These are phyloP conservation scores for Aporrectodea caliginosa DNA, from an alignment of 1,140 invertebrate genomes.

Conservation along the genomic window DNA sequence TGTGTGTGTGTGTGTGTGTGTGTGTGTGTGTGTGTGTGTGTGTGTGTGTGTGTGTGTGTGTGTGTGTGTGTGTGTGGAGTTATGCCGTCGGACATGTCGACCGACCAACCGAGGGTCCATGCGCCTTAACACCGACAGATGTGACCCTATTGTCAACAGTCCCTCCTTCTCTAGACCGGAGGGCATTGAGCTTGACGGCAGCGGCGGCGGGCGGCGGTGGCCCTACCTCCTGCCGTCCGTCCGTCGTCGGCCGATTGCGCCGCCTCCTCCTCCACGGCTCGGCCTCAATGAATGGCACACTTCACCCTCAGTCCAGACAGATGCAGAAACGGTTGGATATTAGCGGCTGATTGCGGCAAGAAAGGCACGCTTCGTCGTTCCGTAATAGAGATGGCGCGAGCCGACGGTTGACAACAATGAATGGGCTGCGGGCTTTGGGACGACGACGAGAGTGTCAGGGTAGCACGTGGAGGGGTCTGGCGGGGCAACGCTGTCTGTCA, in stretches of 20 bases:
- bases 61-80: not conserved
- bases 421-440: not conserved
- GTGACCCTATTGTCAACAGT: too few relatives aligned
- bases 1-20: conserved; percentile 12
- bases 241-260: too few relatives aligned
- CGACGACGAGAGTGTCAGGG: not conserved
- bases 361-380: not conserved
- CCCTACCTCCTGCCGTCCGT: too few relatives aligned
- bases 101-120: too few relatives aligned
- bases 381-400: not conserved
- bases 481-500: not conserved
- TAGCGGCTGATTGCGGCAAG: not conserved
- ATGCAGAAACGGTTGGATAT: not conserved
- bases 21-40: not conserved
- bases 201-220: too few relatives aligned
- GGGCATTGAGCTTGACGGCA: too few relatives aligned
- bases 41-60: not conserved
- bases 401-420: not conserved
- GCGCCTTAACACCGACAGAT: too few relatives aligned
- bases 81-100: too few relatives aligned
- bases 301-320: not conserved
- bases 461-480: not conserved
- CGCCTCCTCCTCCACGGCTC: too few relatives aligned
- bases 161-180: too few relatives aligned
- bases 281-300: too few relatives aligned